phyloP scores from a whole-genome alignment of 2,113 vertebrate genomes.

The Tenebrosternarchus preto region DNA sequence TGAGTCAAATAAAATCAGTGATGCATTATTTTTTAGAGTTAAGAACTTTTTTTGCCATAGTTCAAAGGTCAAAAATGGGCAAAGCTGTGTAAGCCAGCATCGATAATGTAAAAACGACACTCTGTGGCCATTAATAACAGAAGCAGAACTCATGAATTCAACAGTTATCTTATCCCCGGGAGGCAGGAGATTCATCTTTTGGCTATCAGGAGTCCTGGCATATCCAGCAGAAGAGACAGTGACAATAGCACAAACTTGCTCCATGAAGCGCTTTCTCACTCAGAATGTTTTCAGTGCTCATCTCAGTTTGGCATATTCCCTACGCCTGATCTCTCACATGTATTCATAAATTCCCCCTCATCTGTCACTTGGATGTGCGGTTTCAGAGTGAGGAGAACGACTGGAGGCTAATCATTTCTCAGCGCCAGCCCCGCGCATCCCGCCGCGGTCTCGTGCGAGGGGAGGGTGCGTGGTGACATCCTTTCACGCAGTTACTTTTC shows the following conservation, averaged over 20 bases:
- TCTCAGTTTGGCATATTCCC: neutral
- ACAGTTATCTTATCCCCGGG: neutral
- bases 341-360: conserved; percentile 49
- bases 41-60: neutral
- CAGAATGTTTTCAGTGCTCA: neutral
- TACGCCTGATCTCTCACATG: neutral
- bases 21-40: neutral
- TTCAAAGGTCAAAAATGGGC: neutral
- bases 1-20: no score
- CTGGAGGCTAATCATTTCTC: conserved; percentile 64
- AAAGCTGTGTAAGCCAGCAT: neutral
- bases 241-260: neutral
- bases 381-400: conserved; percentile 45
- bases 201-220: neutral
- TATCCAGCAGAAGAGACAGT: neutral
- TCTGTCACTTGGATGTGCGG: conserved; percentile 59
- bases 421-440: conserved; percentile 46
- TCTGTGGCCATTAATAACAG: conserved; percentile 4
- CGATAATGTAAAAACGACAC: neutral
- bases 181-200: conserved; percentile 2
- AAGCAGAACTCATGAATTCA: conserved; percentile 11
- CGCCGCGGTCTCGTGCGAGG: conserved; percentile 33
- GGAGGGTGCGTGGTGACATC: conserved; percentile 59
- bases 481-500: conserved; percentile 64
- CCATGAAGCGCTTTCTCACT: neutral